phyloP scores from a whole-genome alignment of 2,797 vertebrate genomes.

The Rousettus madagascariensis region DNA sequence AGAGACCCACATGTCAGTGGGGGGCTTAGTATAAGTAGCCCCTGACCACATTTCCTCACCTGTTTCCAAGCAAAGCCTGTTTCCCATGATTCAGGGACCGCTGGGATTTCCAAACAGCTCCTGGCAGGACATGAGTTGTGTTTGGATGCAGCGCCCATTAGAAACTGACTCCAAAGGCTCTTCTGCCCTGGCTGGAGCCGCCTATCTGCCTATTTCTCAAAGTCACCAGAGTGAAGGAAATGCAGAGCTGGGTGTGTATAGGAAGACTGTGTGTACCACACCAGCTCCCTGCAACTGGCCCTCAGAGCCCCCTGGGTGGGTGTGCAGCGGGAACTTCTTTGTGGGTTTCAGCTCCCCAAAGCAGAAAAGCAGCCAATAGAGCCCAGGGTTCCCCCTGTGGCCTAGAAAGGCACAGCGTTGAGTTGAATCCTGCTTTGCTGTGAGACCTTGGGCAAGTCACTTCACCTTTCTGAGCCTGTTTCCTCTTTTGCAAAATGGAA shows the following conservation, averaged over 20 bases:
- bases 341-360: background rate
- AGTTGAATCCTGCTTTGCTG: background rate
- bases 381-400: background rate
- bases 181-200: background rate
- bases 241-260: background rate
- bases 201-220: background rate
- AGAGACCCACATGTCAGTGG: background rate
- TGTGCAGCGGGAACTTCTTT: background rate
- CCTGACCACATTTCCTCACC: background rate
- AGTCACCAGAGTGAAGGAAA: fast-evolving
- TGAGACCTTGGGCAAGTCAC: background rate
- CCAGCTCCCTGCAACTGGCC: background rate
- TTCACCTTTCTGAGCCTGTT: background rate
- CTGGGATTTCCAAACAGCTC: background rate
- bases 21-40: background rate
- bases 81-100: background rate
- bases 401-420: background rate
- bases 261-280: background rate
- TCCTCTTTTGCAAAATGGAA: background rate
- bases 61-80: background rate
- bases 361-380: background rate
- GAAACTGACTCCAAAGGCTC: background rate
- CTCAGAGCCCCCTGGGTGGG: background rate
- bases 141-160: background rate
- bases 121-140: background rate